Evolutionary conservation across 2,888 invertebrate genomes (phyloP).

Genomic region (Rhaphigaster nebulosa): DNA sequence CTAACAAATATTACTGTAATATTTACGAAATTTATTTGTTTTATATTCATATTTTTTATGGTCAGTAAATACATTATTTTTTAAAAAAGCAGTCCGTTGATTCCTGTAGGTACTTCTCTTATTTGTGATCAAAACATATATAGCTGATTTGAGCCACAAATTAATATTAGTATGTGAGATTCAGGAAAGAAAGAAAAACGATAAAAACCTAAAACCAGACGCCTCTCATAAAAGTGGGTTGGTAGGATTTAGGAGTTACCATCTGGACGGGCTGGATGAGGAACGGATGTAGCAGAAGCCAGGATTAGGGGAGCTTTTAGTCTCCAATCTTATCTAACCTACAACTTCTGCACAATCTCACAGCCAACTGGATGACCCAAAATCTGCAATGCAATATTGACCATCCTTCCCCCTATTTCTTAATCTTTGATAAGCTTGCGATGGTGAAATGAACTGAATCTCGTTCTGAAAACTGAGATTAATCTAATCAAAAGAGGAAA

Average conservation of each 20-base stretch:
- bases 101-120: too few species aligned
- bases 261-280: neutral
- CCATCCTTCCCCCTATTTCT: neutral
- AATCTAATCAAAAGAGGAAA: too few species aligned
- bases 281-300: neutral
- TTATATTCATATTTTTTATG: too few species aligned
- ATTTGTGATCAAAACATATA: too few species aligned
- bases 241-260: neutral
- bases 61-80: too few species aligned
- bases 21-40: too few species aligned
- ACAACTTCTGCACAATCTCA: conserved; percentile 17
- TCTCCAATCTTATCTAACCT: neutral
- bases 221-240: neutral
- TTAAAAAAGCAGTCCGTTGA: too few species aligned
- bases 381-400: neutral
- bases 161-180: neutral
- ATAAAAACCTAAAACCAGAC: neutral
- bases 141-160: too few species aligned
- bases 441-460: neutral
- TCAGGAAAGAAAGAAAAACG: neutral
- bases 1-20: too few species aligned
- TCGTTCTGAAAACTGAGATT: neutral
- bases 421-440: neutral
- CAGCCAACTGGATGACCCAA: neutral
- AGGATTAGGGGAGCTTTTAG: neutral